Base-by-base conservation (phyloP, 1,140 invertebrate genomes). In the Drepana arcuata region DNA sequence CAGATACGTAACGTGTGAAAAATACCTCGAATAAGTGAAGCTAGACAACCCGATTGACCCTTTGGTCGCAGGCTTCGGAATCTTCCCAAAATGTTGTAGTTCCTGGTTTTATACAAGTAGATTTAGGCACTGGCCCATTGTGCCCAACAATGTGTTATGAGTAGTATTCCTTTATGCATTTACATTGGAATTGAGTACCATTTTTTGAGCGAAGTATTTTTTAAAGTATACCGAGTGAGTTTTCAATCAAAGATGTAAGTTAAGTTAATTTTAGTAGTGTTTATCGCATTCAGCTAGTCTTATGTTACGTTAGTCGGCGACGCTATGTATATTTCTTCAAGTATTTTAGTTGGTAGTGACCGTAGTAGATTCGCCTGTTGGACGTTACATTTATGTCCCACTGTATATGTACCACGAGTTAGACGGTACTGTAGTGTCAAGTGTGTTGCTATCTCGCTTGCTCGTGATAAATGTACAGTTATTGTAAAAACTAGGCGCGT, bases 211-310 rank as follows among this genome's bases (percentile, higher is more conserved):
- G 47, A 43, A 56, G 48, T 66, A 68, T 67, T 68, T 67, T 70
- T 71, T 57, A 44, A 41, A 71, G 43, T 54, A 43, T 65, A 72
- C 58, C 61, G 71, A 75, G 73, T 81, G 71, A 78, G 72, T 75
- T 78, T 58, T 66, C 65, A 69, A 79, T 78, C 78, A 79, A 79
- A 82, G 74, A 82, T 81, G 66, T 81, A 78, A 72, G 24, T 72
- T 79, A 75, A 77, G 72, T 68, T 80, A 77, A 63, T 61, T 63
- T 66, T 67, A 59, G 64, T 79, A 75, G 74, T 82, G 63, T 77
- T 72, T 75, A 82, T 77, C 64, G 75, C 78, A 74, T 82, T 82
- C 78, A 68, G 53, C 78, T 82, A 82, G 78, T 82, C 78, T 80
- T 80, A 78, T 65, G 69, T 75, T 75, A 79, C 58, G 44, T 69